These are phyloP conservation scores for Melanotaenia pygmaea DNA, from an alignment of 2,797 vertebrate species.

Conservation along the genomic window DNA sequence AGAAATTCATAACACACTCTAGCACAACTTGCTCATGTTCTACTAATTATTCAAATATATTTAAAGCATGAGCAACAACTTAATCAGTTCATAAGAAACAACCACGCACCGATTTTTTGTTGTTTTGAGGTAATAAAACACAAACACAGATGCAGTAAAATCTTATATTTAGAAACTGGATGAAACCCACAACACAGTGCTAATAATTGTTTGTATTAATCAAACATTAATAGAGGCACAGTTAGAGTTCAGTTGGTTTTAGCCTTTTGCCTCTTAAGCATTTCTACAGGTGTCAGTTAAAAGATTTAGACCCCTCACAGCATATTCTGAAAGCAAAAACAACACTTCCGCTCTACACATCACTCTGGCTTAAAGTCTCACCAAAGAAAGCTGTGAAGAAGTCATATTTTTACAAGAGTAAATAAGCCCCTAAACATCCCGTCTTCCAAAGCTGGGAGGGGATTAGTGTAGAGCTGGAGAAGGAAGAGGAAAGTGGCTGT, in stretches of 20 bases:
- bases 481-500: slow-evolving; percentile 72
- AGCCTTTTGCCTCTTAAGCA: background rate
- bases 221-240: background rate
- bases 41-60: slow-evolving; percentile 32
- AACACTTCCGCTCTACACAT: slow-evolving; percentile 10
- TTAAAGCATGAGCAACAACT: slow-evolving; percentile 10
- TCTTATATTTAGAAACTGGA: background rate
- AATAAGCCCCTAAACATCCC: slow-evolving; percentile 73
- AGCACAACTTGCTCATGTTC: slow-evolving; percentile 43
- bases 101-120: background rate
- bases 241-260: background rate
- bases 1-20: slow-evolving; percentile 37
- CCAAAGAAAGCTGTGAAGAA: slow-evolving; percentile 56
- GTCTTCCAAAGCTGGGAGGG: slow-evolving; percentile 64
- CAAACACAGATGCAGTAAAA: background rate
- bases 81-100: background rate
- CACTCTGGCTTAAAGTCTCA: slow-evolving; percentile 24
- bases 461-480: slow-evolving; percentile 71
- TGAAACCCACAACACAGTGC: background rate
- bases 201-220: background rate
- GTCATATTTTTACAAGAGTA: slow-evolving; percentile 64
- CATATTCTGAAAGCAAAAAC: slow-evolving; percentile 31
- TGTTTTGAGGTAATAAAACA: background rate
- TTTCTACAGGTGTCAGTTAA: slow-evolving; percentile 30
- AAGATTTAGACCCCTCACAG: slow-evolving; percentile 50